Evolutionary conservation across 92 coral and sea anemone genomes (phyloP).

Genomic region (Hydrozoanthus gracilis): DNA sequence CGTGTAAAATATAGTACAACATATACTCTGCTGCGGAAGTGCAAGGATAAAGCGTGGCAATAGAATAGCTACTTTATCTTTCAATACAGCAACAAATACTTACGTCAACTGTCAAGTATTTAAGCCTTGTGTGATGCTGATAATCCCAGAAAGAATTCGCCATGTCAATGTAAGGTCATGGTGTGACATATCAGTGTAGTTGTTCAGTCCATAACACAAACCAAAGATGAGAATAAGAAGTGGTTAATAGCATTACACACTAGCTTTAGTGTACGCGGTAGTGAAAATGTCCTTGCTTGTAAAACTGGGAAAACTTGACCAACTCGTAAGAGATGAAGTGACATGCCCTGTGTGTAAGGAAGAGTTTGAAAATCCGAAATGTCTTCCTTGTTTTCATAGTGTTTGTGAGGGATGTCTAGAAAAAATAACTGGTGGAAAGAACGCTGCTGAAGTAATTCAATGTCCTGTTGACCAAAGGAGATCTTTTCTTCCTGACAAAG

Average conservation of each 20-base stretch:
- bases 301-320: conserved; percentile 30
- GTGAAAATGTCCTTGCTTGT: conserved; percentile 21
- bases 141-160: conserved; percentile 10
- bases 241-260: background rate
- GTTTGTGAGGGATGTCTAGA: conserved; percentile 23
- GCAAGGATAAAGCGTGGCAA: no score
- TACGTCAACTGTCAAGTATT: conserved; percentile 13
- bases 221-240: background rate
- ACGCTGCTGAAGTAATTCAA: background rate
- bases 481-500: conserved; percentile 11
- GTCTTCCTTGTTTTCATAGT: conserved; percentile 38
- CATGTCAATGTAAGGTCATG: conserved; percentile 14
- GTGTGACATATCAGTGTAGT: background rate
- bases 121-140: background rate
- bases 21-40: no score
- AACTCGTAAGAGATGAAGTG: conserved; percentile 17
- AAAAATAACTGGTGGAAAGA: background rate
- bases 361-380: conserved; percentile 31
- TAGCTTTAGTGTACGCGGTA: background rate
- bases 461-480: conserved; percentile 26
- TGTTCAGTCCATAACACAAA: background rate
- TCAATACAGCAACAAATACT: background rate
- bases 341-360: conserved; percentile 34
- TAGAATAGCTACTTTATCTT: background rate
- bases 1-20: no score